Base-by-base conservation (phyloP, 2,888 invertebrate genomes). In the Tiphia femorata region DNA sequence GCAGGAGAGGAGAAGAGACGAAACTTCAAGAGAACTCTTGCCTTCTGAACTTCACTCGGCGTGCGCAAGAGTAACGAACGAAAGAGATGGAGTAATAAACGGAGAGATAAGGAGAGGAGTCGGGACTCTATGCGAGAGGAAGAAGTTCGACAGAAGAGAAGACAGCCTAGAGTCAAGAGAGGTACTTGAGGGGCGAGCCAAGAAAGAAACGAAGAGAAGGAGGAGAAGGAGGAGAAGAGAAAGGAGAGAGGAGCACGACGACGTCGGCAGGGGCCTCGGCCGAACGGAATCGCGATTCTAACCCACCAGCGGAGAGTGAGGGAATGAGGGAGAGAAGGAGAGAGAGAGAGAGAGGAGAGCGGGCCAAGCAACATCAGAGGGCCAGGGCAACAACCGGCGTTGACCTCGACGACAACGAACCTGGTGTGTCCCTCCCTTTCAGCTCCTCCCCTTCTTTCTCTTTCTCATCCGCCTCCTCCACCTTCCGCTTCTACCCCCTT, bases 321-420 rank as follows among this genome's bases (percentile, higher is more conserved):
- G n/a, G n/a, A n/a, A n/a, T n/a, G 30, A 5, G 17, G 8, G 19
- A 10, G 40, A 33, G 2, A 20, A 30, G 6, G 23, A 40, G 5
- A 12, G 21, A 21, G 38, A 37, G 33, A 40, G 29, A 19, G 40
- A 7, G 29, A 46, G 41, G 53, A 37, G 66, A 55, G 57, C 62
- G 50, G 62, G 62, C 63, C 54, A 66, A 62, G 67, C 59, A 43
- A 49, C 59, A 56, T 62, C 59, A 57, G 53, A 50, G 58, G 55
- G 64, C 62, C 65, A 65, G 78, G 73, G 77, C 78, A 79, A 79
- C 76, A 79, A 79, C 78, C 79, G 76, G 69, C 41, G 75, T 70
- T 79, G 78, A 79, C 78, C 78, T 77, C 74, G 58, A 61, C 64
- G 64, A 67, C 51, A 29, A 40, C 35, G 21, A 12, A 12, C 20